Evolutionary conservation across 2,797 vertebrate genomes (phyloP).

Genomic region (Enteromius radiatus): DNA sequence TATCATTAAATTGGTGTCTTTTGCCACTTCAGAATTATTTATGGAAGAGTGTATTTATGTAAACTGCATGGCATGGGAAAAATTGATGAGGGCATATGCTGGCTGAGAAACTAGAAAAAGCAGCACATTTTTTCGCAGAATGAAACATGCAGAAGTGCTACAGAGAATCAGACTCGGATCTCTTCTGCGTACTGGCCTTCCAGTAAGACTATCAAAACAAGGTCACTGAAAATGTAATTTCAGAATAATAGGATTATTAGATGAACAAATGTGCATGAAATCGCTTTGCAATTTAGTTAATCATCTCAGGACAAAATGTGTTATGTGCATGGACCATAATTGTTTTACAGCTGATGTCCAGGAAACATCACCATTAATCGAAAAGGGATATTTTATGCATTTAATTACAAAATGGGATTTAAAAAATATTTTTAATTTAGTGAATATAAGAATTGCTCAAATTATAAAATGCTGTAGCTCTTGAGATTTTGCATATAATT

Average conservation of each 20-base stretch:
- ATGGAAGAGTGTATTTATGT: background rate
- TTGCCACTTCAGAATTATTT: background rate
- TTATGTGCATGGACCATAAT: background rate
- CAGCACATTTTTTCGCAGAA: slow-evolving; percentile 37
- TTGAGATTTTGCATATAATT: background rate
- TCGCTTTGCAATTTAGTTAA: slow-evolving; percentile 30
- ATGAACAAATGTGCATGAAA: slow-evolving; percentile 21
- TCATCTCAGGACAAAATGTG: slow-evolving; percentile 6
- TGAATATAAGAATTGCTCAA: background rate
- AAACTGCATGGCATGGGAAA: background rate
- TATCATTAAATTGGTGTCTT: slow-evolving; percentile 11
- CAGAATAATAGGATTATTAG: slow-evolving; percentile 36
- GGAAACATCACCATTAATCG: background rate
- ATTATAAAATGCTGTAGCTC: background rate
- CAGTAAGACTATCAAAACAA: slow-evolving; percentile 40
- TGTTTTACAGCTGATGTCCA: background rate
- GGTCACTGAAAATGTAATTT: slow-evolving; percentile 30
- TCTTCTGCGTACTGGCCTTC: slow-evolving; percentile 54
- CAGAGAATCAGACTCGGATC: slow-evolving; percentile 44
- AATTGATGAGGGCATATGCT: background rate
- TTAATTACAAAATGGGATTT: background rate
- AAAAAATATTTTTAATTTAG: background rate
- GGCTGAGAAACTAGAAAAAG: background rate
- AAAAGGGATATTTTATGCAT: background rate
- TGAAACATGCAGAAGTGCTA: slow-evolving; percentile 31